Evolutionary conservation across 2,797 vertebrate species (phyloP), one percentile per base, ranked within the genome.

Genomic region (Adelosebastes latens): DNA sequence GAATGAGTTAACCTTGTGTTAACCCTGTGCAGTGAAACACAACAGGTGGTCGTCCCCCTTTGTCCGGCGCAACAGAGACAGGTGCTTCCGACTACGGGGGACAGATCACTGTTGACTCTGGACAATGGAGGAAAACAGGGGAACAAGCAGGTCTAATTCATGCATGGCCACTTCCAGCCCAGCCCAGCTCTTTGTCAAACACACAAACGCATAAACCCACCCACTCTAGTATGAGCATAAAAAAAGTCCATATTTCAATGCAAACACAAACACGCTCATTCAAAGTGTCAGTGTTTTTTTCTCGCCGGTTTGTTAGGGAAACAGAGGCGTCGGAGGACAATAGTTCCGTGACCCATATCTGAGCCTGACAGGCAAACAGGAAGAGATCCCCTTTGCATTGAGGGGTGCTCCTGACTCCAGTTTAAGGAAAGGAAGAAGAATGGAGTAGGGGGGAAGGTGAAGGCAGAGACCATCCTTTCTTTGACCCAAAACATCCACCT

Each of bases 11-110:
- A 90, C 86, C 88, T 87, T 29, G 34, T 53, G 56, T 49, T 91
- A 86, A 93, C 92, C 86, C 75, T 36, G 13, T 2, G 67, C 42
- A 9, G 61, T 59, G 56, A 85, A 82, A 87, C 88, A 88, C 89
- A 92, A 75, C 91, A 92, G 91, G 93, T 90, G 92, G 91, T 80
- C 87, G 78, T 92, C 87, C 86, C 74, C 89, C 84, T 93, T 88
- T 86, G 79, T 80, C 79, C 68, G 20, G 76, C 20, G 64, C 63
- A 46, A 14, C 80, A 81, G 68, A 90, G 92, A 88, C 93, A 94
- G 94, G 93, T 93, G 94, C 89, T 94, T 95, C 94, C 93, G 88
- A 84, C 80, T 59, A 32, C 2, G 32, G 42, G 24, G 79, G 59
- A 63, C 75, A 31, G 83, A 87, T 90, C 86, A 75, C 87, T 72